Evolutionary conservation across 2,888 invertebrate species (phyloP).

Genomic region (Acanthosoma haemorrhoidale): DNA sequence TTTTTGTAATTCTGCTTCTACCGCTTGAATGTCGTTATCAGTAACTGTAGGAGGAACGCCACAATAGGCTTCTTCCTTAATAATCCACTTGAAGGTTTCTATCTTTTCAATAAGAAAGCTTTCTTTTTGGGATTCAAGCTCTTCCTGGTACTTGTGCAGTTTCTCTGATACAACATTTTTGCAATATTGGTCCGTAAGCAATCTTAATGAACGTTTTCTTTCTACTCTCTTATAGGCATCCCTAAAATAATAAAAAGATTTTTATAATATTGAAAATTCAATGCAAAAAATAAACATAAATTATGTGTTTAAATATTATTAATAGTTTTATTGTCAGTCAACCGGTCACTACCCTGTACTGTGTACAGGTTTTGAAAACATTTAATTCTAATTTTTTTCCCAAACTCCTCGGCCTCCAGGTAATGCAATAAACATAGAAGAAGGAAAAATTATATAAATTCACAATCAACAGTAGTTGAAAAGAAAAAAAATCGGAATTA

Average conservation of each 20-base stretch:
- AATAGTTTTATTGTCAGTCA: too few relatives aligned
- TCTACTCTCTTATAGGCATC: conserved; percentile 42
- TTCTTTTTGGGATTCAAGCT: conserved; percentile 66
- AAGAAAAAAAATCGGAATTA: too few relatives aligned
- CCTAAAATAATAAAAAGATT: conserved; percentile 46
- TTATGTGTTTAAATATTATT: too few relatives aligned
- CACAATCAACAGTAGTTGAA: too few relatives aligned
- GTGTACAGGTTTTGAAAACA: too few relatives aligned
- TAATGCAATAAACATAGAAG: too few relatives aligned
- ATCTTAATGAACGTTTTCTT: conserved; percentile 56
- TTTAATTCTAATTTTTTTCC: too few relatives aligned
- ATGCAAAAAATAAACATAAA: too few relatives aligned
- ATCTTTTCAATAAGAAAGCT: conserved; percentile 68
- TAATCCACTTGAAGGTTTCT: conserved; percentile 64
- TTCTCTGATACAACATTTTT: conserved; percentile 60
- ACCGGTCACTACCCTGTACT: too few relatives aligned
- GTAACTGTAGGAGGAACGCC: conserved; percentile 60
- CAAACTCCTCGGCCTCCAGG: too few relatives aligned
- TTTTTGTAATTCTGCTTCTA: conserved; percentile 54
- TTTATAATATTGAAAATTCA: too few relatives aligned
- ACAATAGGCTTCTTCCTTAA: conserved; percentile 65
- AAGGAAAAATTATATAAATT: too few relatives aligned
- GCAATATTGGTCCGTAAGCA: conserved; percentile 66
- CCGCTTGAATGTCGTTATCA: conserved; percentile 60
- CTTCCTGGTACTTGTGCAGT: conserved; percentile 57